These are phyloP conservation scores for Amphipyra tragopoginis DNA, from an alignment of 2,888 invertebrate genomes.

Conservation along the genomic window DNA sequence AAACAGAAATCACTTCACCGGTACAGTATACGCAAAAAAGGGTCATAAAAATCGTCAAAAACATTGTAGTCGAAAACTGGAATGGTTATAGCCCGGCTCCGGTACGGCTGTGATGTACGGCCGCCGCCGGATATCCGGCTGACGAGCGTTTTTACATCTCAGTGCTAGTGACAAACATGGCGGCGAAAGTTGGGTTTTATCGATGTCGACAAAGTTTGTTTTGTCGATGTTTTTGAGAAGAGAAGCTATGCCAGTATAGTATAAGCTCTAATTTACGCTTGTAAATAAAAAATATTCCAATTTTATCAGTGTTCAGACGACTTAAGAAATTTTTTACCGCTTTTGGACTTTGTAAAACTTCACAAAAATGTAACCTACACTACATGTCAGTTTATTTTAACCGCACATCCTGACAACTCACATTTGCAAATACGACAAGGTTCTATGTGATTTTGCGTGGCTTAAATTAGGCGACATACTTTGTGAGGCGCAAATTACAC, in stretches of 20 bases:
- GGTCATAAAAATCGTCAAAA: slow-evolving; percentile 46
- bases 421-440: too few species aligned
- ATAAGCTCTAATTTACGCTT: too few species aligned
- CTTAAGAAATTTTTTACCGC: too few species aligned
- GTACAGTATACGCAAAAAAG: slow-evolving; percentile 29
- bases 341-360: too few species aligned
- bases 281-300: too few species aligned
- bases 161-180: slow-evolving; percentile 53
- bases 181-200: slow-evolving; percentile 8
- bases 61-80: slow-evolving; percentile 50
- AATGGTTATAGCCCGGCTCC: slow-evolving; percentile 68
- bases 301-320: too few species aligned
- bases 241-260: neutral
- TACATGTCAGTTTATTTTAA: too few species aligned
- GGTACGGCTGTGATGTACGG: slow-evolving; percentile 64
- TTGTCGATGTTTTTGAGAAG: slow-evolving; percentile 5
- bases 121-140: slow-evolving; percentile 70
- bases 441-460: too few species aligned
- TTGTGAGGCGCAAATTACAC: too few species aligned
- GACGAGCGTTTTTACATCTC: slow-evolving; percentile 73
- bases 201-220: slow-evolving; percentile 20
- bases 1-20: slow-evolving; percentile 35
- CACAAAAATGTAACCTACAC: too few species aligned
- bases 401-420: too few species aligned
- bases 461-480: too few species aligned